A percentile compares a stretch with the other conserved stretches of the same genome.
Evolutionary conservation across 2,797 vertebrate species (phyloP).

Genomic region (Acanthiza pusilla): DNA sequence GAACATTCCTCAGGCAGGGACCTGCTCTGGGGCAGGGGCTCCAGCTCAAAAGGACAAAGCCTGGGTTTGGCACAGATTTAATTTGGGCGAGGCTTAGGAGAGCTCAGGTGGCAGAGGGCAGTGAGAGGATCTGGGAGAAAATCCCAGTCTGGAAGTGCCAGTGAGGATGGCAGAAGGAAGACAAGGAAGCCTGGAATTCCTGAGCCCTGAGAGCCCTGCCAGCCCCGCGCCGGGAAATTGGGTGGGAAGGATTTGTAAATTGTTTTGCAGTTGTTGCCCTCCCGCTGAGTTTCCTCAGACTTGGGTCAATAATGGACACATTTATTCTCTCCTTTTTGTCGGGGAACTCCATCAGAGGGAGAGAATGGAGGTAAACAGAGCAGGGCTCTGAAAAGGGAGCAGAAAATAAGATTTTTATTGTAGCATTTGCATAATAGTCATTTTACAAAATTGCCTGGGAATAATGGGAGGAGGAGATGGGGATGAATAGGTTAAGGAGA

Average conservation of each 20-base stretch:
- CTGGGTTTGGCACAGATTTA: not conserved
- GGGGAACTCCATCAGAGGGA: conserved; percentile 19
- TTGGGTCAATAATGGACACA: not conserved
- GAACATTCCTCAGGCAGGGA: fast-evolving
- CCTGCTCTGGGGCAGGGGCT: not conserved
- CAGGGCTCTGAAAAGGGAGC: conserved; percentile 11
- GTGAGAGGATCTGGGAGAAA: not conserved
- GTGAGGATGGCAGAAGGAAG: not conserved
- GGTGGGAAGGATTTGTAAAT: not conserved
- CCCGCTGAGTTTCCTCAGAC: conserved; percentile 10
- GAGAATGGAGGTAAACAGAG: conserved; percentile 31
- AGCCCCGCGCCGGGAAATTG: fast-evolving
- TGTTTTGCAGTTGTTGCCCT: not conserved
- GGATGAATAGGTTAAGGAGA: conserved; percentile 37
- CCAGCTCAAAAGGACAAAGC: not conserved
- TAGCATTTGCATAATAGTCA: conserved; percentile 57
- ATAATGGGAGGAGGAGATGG: conserved; percentile 39
- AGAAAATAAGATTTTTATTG: conserved; percentile 56
- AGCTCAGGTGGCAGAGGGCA: not conserved
- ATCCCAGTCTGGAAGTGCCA: fast-evolving
- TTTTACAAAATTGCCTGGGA: conserved; percentile 38
- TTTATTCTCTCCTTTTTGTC: conserved; percentile 28
- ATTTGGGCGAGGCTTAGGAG: not conserved
- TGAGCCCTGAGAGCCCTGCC: fast-evolving
- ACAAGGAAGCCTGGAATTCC: fast-evolving